Conservation (phyloP, 2,113 vertebrate species). For the Halcyon senegalensis region DNA sequence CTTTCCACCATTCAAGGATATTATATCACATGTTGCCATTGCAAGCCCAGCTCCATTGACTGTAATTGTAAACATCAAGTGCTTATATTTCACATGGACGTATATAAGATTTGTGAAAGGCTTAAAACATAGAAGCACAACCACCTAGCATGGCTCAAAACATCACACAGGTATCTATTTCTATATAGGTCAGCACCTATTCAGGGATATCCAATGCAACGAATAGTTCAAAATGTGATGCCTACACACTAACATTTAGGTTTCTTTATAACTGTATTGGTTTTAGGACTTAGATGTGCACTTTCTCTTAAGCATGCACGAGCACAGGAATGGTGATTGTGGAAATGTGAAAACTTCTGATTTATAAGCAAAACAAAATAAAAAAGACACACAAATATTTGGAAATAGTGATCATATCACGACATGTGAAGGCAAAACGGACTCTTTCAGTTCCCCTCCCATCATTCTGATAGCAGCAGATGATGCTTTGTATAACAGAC, state of each 20-base stretch:
- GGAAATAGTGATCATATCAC: rapidly evolving
- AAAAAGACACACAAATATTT: neutral
- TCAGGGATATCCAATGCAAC: neutral
- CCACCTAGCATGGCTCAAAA: neutral
- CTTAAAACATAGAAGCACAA: neutral
- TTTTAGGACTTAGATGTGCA: neutral
- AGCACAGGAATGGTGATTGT: neutral
- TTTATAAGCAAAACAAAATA: neutral
- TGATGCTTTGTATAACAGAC: neutral
- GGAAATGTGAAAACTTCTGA: neutral
- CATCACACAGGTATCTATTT: neutral
- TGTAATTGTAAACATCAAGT: slow-evolving; percentile 63
- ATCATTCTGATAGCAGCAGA: neutral
- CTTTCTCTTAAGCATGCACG: neutral
- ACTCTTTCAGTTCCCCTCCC: neutral
- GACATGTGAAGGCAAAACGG: neutral
- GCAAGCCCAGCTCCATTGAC: slow-evolving; percentile 97
- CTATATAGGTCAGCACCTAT: neutral
- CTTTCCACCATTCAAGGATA: slow-evolving; percentile 93
- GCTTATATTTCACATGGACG: neutral
- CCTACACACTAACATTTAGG: neutral
- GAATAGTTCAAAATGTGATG: neutral
- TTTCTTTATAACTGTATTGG: neutral
- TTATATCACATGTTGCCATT: slow-evolving; percentile 99
- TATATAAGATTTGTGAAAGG: neutral